phyloP scores from a whole-genome alignment of 64 coral and sea anemone genomes.

The Astreopora myriophthalma region DNA sequence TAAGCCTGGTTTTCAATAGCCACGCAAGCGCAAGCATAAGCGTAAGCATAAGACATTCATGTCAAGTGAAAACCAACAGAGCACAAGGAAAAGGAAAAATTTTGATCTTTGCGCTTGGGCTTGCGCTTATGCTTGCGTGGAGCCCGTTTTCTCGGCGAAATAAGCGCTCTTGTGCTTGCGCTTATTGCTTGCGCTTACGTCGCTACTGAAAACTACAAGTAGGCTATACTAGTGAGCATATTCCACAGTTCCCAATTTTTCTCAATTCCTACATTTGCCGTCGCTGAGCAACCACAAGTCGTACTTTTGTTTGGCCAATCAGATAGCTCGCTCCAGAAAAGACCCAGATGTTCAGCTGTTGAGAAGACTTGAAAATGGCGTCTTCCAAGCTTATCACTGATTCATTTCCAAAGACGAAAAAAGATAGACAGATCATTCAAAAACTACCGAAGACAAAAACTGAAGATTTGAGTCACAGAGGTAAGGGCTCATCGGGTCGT shows the following conservation, averaged over 20 bases:
- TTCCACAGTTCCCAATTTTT: neutral
- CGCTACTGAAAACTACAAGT: too few species aligned
- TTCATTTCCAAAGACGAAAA: conserved; percentile 57
- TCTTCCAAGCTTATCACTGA: conserved; percentile 60
- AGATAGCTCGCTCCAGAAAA: neutral
- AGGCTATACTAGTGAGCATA: too few species aligned
- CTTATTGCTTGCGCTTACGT: too few species aligned
- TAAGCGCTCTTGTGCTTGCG: too few species aligned
- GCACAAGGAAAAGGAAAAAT: too few species aligned
- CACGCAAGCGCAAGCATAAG: too few species aligned
- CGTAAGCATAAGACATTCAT: too few species aligned
- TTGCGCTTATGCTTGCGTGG: too few species aligned
- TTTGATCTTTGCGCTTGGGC: too few species aligned
- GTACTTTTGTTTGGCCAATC: conserved; percentile 23
- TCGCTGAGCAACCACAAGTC: neutral
- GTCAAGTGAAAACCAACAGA: too few species aligned
- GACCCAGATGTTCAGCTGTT: neutral
- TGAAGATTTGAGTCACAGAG: neutral
- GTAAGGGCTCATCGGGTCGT: neutral
- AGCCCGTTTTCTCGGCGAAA: too few species aligned
- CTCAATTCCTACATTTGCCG: neutral
- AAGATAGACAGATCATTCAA: conserved; percentile 48
- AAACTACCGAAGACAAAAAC: neutral
- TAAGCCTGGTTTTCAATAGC: too few species aligned
- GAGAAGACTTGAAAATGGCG: conserved; percentile 24